Evolutionary conservation across 2,888 invertebrate species (phyloP), one percentile per base, ranked within the genome.

Genomic region (Pollenia amentaria): DNA sequence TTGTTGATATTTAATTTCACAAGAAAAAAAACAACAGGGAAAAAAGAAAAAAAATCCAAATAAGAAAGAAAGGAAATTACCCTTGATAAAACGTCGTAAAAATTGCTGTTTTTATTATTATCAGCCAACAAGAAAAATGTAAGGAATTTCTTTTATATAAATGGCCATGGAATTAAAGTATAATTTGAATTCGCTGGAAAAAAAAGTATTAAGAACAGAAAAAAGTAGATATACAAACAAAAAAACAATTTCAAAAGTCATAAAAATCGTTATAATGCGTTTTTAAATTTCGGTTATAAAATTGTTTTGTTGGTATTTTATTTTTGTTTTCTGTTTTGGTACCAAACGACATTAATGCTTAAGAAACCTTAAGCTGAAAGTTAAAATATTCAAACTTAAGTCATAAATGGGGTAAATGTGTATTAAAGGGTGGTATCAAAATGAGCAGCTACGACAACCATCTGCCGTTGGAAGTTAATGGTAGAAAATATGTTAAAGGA

Each of bases 221-320:
- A 21, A 29, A 21, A 48, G 3, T 10, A 46, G 18, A 44, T 12
- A 29, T 46, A 38, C 46, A 51, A 69, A 48, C 7, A 40, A 12
- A 44, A 70, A 62, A 79, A 70, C 48, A 60, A 79, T 69, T 67
- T 64, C 64, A 70, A 70, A 77, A 72, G 76, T 72, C 83, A 73
- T 84, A 84, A 84, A 77, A 77, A 72, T 65, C 42, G 46, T 65
- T 72, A 72, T 84, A 78, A 84, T 72, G 77, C 65, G 65, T 67
- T 84, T 69, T 84, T 72, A 77, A 78, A 84, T 64, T 72, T 84
- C 65, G 46, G 77, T 77, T 77, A 72, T 69, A 70, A 77, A 83
- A 70, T 64, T 42, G 62, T 79, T 60, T 70, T 40, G 51, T 48
- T 62, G 60, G 38, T 62, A n/a, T 51, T 51, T 51, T 51, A 65